These are phyloP conservation scores for Neogale vison DNA, from an alignment of 2,113 vertebrate genomes.

Conservation along the genomic window DNA sequence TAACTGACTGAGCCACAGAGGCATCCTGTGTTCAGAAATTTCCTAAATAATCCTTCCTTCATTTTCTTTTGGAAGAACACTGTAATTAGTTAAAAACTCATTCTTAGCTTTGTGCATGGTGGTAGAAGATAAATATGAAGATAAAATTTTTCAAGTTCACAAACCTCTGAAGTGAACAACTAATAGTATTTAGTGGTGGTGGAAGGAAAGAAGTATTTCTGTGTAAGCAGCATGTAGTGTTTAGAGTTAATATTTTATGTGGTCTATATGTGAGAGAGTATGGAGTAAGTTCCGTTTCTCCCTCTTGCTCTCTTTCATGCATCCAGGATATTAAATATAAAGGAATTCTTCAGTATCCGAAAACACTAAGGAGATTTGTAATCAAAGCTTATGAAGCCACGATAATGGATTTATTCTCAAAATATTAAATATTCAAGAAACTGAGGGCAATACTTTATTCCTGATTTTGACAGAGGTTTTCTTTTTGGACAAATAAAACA, in stretches of 20 bases:
- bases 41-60: background rate
- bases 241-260: slow-evolving; percentile 35
- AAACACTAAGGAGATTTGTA: background rate
- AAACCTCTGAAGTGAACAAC: background rate
- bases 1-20: no score
- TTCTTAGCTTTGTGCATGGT: background rate
- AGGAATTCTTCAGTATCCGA: background rate
- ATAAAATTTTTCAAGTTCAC: background rate
- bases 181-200: background rate
- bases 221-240: background rate
- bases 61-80: background rate
- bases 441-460: background rate
- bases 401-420: slow-evolving; percentile 23
- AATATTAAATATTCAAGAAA: background rate
- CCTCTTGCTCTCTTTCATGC: background rate
- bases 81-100: background rate
- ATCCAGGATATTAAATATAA: background rate
- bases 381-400: slow-evolving; percentile 29
- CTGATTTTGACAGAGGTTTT: slow-evolving; percentile 4
- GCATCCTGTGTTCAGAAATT: no score
- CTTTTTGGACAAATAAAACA: slow-evolving; percentile 15
- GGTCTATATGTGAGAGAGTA: background rate
- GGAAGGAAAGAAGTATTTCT: slow-evolving; percentile 16
- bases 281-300: background rate
- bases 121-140: slow-evolving; percentile 24